phyloP scores from a whole-genome alignment of 2,113 vertebrate genomes.

The Heloderma charlesbogerti region DNA sequence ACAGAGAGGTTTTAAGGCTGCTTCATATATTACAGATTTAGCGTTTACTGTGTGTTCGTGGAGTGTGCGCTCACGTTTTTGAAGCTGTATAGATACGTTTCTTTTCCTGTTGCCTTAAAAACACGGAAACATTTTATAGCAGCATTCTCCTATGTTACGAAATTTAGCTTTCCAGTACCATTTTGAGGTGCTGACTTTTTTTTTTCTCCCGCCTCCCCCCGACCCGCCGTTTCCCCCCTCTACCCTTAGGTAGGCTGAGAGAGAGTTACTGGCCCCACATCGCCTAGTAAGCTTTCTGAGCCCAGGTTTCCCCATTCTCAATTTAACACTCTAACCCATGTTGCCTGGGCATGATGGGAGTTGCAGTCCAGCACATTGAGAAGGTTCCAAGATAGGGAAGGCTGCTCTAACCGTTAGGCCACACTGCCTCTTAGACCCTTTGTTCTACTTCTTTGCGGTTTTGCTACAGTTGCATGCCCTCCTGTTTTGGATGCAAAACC shows the following conservation, averaged over 20 bases:
- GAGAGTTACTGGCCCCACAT: neutral
- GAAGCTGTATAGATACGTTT: neutral
- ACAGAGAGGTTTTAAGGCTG: too few species aligned
- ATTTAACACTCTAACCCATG: too few species aligned
- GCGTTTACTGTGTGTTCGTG: neutral
- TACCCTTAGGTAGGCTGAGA: too few species aligned
- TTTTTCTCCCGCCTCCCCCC: neutral
- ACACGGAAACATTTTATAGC: neutral
- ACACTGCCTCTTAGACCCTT: neutral
- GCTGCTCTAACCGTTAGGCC: neutral
- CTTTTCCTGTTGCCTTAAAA: neutral
- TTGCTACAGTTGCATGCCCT: neutral
- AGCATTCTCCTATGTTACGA: neutral
- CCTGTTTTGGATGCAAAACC: neutral
- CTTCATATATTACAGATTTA: neutral
- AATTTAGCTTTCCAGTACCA: neutral
- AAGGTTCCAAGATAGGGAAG: too few species aligned
- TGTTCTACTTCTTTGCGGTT: neutral
- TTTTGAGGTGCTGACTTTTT: neutral
- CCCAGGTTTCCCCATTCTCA: neutral
- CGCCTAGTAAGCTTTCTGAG: neutral
- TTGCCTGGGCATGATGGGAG: too few species aligned
- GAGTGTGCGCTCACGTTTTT: neutral
- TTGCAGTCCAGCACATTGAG: too few species aligned
- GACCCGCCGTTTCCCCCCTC: too few species aligned